Percentiles rank a stretch among this genome's conserved stretches.
Evolutionary conservation across 1,140 invertebrate genomes (phyloP).

Genomic region (Atopsyche davidsoni): DNA sequence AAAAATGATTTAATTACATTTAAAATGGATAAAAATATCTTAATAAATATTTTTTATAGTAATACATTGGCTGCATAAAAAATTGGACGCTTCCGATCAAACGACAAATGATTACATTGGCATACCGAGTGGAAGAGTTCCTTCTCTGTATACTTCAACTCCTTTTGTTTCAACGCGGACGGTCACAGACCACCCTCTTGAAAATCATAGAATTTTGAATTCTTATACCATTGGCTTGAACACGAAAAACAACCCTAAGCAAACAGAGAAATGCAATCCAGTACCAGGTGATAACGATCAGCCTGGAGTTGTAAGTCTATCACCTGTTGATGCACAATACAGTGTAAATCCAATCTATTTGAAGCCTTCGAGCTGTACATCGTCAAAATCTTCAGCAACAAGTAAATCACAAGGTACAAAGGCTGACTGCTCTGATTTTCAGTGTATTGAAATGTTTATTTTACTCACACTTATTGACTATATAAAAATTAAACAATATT

Average conservation of each 20-base stretch:
- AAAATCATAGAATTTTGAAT: conserved; percentile 39
- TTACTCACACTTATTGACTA: too few relatives aligned
- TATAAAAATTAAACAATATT: too few relatives aligned
- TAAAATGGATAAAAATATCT: conserved; percentile 2
- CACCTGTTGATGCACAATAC: conserved; percentile 9
- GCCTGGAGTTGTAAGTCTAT: neutral
- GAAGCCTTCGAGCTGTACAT: conserved; percentile 32
- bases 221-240: conserved; percentile 37
- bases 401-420: conserved; percentile 26
- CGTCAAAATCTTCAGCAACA: conserved; percentile 3
- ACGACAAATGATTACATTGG: conserved; percentile 30
- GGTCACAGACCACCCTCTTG: conserved; percentile 31
- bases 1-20: conserved; percentile 5
- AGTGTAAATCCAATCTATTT: conserved; percentile 43
- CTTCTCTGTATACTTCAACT: conserved; percentile 34
- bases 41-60: conserved; percentile 33
- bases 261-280: neutral
- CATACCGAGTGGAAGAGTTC: conserved; percentile 21
- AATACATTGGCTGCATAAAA: conserved; percentile 48
- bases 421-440: neutral
- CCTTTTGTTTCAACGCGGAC: conserved; percentile 36
- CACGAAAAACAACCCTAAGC: neutral
- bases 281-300: neutral
- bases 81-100: conserved; percentile 37
- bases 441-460: too few relatives aligned